phyloP scores from a whole-genome alignment of 2,888 invertebrate genomes.

The Phengaris alcon region DNA sequence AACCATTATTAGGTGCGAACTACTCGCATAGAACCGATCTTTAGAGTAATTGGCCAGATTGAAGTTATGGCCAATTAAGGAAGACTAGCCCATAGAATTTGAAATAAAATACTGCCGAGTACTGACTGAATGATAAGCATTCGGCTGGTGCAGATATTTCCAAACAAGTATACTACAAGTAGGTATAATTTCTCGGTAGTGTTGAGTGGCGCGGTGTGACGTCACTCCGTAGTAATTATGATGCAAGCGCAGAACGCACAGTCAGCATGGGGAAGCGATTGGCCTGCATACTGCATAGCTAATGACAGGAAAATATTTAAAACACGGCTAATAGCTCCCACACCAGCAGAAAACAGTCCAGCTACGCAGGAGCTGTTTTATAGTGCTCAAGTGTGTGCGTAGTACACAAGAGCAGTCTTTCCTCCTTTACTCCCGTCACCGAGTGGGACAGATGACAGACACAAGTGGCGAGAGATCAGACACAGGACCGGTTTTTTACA shows the following conservation, averaged over 20 bases:
- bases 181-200: not conserved
- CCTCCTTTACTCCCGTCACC: no score
- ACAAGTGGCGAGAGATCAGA: no score
- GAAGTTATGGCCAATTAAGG: not conserved
- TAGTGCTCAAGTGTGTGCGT: no score
- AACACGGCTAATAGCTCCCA: not conserved
- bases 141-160: no score
- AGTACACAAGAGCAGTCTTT: no score
- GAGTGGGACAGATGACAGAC: no score
- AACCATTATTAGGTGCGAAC: not conserved
- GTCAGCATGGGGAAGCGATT: not conserved
- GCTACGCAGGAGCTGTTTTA: no score
- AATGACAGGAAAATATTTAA: conserved; percentile 27
- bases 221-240: conserved; percentile 23
- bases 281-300: conserved; percentile 20
- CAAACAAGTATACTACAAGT: no score
- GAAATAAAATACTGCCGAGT: not conserved
- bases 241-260: conserved; percentile 26
- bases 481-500: no score
- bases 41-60: not conserved
- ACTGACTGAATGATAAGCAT: not conserved
- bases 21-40: not conserved
- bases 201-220: not conserved
- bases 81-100: not conserved
- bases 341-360: no score